Evolutionary conservation across 2,113 vertebrate genomes (phyloP).

Genomic region (Scopus umbretta): DNA sequence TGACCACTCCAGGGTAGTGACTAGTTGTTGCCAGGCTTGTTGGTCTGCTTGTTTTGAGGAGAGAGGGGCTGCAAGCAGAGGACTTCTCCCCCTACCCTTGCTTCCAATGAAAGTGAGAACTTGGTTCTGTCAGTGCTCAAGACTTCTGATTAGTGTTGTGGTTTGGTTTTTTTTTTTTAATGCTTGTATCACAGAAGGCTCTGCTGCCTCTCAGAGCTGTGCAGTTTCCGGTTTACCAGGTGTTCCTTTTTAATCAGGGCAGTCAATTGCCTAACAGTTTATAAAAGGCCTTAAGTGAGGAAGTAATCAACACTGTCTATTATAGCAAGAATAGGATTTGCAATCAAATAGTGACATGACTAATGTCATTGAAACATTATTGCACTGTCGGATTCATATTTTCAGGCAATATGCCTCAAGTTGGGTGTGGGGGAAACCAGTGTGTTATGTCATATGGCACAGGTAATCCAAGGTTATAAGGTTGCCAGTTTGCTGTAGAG

Average conservation of each 20-base stretch:
- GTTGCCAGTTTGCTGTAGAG: neutral
- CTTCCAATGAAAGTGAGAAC: neutral
- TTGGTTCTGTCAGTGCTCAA: neutral
- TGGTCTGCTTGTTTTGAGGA: neutral
- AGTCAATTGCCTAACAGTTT: slow-evolving; percentile 8
- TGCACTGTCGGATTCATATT: neutral
- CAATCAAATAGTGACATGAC: slow-evolving; percentile 12
- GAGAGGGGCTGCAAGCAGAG: neutral
- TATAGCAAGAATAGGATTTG: neutral
- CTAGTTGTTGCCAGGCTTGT: neutral
- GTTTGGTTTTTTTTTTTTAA: neutral
- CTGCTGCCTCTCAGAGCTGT: neutral
- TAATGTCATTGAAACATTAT: neutral
- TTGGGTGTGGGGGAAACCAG: neutral
- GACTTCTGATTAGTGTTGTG: neutral
- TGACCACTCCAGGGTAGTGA: neutral
- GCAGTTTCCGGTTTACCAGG: slow-evolving; percentile 20
- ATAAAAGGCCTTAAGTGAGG: slow-evolving; percentile 48
- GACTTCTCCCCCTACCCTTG: neutral
- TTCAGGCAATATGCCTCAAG: neutral
- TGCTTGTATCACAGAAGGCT: neutral
- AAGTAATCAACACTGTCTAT: slow-evolving; percentile 41
- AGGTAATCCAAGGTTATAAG: neutral
- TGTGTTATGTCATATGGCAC: neutral
- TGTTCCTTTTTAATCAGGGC: slow-evolving; percentile 46